Evolutionary conservation across 2,888 invertebrate genomes (phyloP).

Genomic region (Tetranychus piercei): DNA sequence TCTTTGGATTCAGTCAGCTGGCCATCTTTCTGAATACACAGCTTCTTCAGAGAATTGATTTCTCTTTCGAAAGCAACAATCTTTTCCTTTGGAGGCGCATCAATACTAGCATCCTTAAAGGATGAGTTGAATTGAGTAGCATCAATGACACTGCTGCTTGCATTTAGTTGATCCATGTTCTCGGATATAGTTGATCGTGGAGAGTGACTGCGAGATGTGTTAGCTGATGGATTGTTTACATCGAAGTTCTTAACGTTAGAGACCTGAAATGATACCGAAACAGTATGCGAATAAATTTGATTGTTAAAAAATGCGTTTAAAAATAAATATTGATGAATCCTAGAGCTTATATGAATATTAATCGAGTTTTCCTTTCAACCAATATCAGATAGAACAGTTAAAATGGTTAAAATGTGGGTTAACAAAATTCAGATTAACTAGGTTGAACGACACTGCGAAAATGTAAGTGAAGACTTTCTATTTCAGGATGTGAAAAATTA

Average conservation of each 20-base stretch:
- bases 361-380: no score
- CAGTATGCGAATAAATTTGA: not conserved
- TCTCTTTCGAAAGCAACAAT: not conserved
- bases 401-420: no score
- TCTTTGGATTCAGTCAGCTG: no score
- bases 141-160: not conserved
- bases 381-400: no score
- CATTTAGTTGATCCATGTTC: not conserved
- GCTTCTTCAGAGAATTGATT: not conserved
- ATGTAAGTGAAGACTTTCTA: no score
- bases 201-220: not conserved
- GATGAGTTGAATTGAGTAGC: not conserved
- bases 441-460: no score
- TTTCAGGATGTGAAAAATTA: no score
- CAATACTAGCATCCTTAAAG: not conserved
- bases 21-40: no score
- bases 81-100: not conserved
- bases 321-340: not conserved
- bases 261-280: not conserved
- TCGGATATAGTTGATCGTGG: not conserved
- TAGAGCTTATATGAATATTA: no score
- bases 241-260: not conserved
- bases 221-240: not conserved
- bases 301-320: not conserved
- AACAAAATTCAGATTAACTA: no score